A percentile compares a stretch with the other conserved stretches of the same genome.
Conservation (phyloP, 1,140 invertebrate species). For the Rhopalosiphum maidis region DNA sequence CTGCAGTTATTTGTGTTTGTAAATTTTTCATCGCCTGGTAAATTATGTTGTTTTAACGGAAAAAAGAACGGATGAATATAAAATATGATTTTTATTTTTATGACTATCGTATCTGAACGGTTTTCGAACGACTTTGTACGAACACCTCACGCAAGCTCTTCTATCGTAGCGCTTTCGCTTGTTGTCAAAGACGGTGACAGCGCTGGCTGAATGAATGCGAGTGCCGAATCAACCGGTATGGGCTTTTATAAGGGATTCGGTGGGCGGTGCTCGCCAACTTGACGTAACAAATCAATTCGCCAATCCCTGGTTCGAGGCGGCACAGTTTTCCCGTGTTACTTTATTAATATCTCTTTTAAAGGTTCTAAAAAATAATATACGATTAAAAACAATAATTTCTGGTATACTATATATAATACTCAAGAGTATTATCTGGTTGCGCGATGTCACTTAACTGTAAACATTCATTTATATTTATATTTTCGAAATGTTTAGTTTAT, state of each 20-base stretch:
- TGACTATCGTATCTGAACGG: too few relatives aligned
- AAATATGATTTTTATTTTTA: not conserved
- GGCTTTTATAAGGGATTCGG: not conserved
- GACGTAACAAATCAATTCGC: conserved; percentile 40
- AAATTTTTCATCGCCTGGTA: conserved; percentile 14
- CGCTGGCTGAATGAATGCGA: conserved; percentile 5
- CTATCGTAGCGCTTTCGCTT: not conserved
- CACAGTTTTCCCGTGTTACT: too few relatives aligned
- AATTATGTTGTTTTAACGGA: not conserved
- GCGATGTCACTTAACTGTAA: not conserved
- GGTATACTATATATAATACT: too few relatives aligned
- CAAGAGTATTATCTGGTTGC: too few relatives aligned
- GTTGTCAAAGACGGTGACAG: not conserved
- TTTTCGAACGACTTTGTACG: not conserved
- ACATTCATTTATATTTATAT: not conserved
- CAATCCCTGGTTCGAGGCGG: not conserved
- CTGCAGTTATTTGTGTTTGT: conserved; percentile 21
- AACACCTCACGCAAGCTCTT: not conserved
- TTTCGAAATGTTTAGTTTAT: not conserved
- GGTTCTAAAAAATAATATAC: too few relatives aligned
- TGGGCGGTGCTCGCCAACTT: conserved; percentile 32
- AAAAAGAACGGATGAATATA: not conserved
- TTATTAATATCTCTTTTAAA: too few relatives aligned
- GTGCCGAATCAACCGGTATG: not conserved
- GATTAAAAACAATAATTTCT: too few relatives aligned